phyloP scores from a whole-genome alignment of 2,113 vertebrate genomes.

The Acanthochromis polyacanthus region DNA sequence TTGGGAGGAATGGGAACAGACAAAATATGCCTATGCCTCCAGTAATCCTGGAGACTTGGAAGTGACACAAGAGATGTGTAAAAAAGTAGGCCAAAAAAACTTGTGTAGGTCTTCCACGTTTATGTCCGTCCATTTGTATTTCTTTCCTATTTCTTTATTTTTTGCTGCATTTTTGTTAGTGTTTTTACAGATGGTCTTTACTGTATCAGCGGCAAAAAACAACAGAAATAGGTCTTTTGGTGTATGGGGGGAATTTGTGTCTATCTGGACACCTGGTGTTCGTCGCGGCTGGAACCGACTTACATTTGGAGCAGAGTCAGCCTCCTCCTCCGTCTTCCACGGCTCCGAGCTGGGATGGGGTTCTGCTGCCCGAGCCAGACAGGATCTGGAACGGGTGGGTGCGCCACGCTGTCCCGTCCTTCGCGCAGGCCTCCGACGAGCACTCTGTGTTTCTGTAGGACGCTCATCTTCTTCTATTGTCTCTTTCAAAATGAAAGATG shows the following conservation, averaged over 20 bases:
- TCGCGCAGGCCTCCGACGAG: no score
- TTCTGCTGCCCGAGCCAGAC: background rate
- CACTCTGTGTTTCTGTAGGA: no score
- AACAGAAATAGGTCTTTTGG: background rate
- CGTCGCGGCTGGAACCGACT: background rate
- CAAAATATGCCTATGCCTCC: background rate
- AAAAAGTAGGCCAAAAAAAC: background rate
- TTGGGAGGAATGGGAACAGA: background rate
- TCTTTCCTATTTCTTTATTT: background rate
- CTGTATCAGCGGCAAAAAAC: background rate
- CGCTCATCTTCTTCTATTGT: no score
- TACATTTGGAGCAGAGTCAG: background rate
- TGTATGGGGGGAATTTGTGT: background rate
- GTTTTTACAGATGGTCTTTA: background rate
- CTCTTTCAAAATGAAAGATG: no score
- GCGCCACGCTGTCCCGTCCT: no score
- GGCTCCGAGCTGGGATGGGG: background rate
- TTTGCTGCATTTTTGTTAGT: background rate
- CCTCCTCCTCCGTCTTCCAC: background rate
- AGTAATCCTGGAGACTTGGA: background rate
- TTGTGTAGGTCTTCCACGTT: background rate
- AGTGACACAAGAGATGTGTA: background rate
- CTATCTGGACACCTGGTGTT: background rate
- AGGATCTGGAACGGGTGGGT: background rate
- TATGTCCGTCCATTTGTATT: background rate